Evolutionary conservation across 92 coral and sea anemone genomes (phyloP).

Genomic region (Galaxea fascicularis): DNA sequence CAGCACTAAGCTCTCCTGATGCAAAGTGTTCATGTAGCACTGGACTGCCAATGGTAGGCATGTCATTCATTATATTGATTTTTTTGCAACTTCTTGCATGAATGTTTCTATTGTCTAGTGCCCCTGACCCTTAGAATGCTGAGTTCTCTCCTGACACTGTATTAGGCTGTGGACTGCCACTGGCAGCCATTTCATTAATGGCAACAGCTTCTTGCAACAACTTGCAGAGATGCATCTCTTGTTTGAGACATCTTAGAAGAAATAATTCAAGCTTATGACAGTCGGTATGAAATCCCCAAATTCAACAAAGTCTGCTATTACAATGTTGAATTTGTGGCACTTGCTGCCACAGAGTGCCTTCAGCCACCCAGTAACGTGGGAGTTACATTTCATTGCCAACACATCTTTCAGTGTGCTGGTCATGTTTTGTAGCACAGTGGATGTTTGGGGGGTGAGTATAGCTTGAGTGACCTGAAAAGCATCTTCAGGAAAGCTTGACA

Average conservation of each 20-base stretch:
- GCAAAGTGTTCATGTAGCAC: too few species aligned
- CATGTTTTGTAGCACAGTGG: conserved; percentile 82
- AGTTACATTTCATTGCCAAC: conserved; percentile 73
- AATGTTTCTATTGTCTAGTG: too few species aligned
- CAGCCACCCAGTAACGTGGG: conserved; percentile 80
- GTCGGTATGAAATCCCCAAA: conserved; percentile 91
- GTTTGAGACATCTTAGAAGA: conserved; percentile 48
- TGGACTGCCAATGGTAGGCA: too few species aligned
- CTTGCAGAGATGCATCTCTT: too few species aligned
- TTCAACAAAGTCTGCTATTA: conserved; percentile 91
- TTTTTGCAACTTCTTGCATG: too few species aligned
- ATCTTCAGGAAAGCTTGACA: conserved; percentile 51
- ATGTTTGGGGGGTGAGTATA: conserved; percentile 88
- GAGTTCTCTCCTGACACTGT: too few species aligned
- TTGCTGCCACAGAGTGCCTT: conserved; percentile 78
- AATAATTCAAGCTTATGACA: conserved; percentile 90
- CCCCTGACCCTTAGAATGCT: too few species aligned
- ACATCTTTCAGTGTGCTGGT: conserved; percentile 83
- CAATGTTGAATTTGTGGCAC: conserved; percentile 80
- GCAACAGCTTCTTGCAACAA: too few species aligned
- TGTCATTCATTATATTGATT: too few species aligned
- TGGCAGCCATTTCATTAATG: too few species aligned
- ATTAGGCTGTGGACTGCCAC: too few species aligned
- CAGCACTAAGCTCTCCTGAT: too few species aligned
- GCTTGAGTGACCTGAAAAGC: conserved; percentile 90